Conservation (phyloP, 2,113 vertebrate species). For the Hypanus sabinus region DNA sequence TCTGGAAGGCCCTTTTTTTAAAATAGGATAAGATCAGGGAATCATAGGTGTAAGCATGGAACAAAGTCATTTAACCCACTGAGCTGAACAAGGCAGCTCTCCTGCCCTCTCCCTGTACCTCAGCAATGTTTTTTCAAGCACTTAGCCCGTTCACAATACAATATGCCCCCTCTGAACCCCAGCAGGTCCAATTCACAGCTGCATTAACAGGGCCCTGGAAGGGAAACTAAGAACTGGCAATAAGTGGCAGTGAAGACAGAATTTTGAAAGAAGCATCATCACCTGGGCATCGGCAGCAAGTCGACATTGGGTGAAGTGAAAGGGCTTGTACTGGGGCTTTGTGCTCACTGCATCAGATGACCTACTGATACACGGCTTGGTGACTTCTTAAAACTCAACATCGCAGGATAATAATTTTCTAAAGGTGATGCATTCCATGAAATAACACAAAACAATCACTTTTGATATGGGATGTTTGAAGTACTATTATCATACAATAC, state of each 20-base stretch:
- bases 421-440: not conserved
- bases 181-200: too few relatives aligned
- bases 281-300: not conserved
- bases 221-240: not conserved
- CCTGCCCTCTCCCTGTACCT: too few relatives aligned
- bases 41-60: too few relatives aligned
- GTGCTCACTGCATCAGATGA: not conserved
- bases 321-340: not conserved
- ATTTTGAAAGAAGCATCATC: not conserved
- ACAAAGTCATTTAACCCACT: too few relatives aligned
- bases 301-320: not conserved
- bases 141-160: too few relatives aligned
- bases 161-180: too few relatives aligned
- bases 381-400: not conserved
- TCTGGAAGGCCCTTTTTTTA: too few relatives aligned
- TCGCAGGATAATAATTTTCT: constrained; percentile 5
- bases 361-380: not conserved
- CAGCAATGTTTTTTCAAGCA: too few relatives aligned
- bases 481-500: constrained; percentile 27
- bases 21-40: too few relatives aligned
- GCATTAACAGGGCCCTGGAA: too few relatives aligned
- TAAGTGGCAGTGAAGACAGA: not conserved
- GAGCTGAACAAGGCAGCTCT: too few relatives aligned
- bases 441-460: not conserved
- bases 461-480: constrained; percentile 18